Evolutionary conservation across 2,797 vertebrate genomes (phyloP).

Genomic region (Galagoides demidoff): DNA sequence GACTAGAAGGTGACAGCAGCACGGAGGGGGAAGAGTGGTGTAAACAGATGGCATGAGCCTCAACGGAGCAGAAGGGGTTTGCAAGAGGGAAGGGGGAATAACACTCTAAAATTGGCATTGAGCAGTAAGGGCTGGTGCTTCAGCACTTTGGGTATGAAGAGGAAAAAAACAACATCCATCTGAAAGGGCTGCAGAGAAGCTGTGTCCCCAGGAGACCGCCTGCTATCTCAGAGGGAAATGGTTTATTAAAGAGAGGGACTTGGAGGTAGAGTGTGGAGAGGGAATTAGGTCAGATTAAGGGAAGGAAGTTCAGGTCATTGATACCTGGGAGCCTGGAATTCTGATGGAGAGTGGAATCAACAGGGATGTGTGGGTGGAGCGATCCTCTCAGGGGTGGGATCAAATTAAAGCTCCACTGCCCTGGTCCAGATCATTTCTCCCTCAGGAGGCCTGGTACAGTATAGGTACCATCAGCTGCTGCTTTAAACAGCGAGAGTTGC

Average conservation of each 20-base stretch:
- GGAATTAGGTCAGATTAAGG: neutral
- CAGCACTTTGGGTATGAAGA: neutral
- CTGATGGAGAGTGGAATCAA: neutral
- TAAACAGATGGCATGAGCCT: neutral
- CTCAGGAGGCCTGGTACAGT: neutral
- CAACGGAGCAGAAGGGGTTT: neutral
- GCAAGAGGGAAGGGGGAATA: neutral
- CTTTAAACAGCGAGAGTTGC: neutral
- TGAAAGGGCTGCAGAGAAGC: neutral
- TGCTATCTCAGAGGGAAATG: neutral
- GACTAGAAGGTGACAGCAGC: neutral
- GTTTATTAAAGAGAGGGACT: neutral
- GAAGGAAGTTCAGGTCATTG: neutral
- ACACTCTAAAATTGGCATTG: neutral
- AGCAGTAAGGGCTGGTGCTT: neutral
- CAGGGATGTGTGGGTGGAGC: neutral
- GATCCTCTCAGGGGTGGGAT: neutral
- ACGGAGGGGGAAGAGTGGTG: neutral
- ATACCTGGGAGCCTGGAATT: neutral
- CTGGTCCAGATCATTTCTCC: neutral
- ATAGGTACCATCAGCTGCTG: neutral
- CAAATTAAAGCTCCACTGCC: neutral
- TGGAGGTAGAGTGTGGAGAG: fast-evolving
- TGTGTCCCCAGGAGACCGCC: neutral
- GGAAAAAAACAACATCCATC: neutral